Evolutionary conservation across 2,113 vertebrate species (phyloP).

Genomic region (Herpetotheres cachinnans): DNA sequence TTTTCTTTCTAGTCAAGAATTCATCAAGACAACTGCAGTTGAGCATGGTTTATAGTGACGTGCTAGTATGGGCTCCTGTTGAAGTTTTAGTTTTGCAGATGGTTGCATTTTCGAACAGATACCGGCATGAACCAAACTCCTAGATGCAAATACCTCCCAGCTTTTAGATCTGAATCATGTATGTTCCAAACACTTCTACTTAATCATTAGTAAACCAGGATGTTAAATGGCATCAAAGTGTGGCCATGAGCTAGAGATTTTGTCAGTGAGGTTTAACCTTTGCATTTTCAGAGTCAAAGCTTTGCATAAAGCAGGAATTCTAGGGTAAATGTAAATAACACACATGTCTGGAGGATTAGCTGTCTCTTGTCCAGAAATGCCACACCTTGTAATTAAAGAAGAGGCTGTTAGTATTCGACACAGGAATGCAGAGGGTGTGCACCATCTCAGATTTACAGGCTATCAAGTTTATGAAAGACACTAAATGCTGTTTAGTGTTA

Average conservation of each 20-base stretch:
- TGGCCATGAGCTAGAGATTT: conserved; percentile 51
- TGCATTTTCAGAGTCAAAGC: background rate
- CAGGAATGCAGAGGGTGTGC: conserved; percentile 64
- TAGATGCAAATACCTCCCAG: conserved; percentile 27
- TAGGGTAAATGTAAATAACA: conserved; percentile 53
- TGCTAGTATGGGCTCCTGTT: background rate
- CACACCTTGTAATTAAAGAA: conserved; percentile 76
- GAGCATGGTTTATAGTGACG: background rate
- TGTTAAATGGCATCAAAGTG: conserved; percentile 34
- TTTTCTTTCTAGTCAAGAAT: background rate
- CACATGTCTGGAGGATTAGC: conserved; percentile 21
- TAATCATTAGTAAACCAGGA: background rate
- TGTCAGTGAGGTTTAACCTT: background rate
- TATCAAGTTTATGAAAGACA: conserved; percentile 55
- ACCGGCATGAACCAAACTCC: background rate
- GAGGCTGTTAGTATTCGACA: conserved; percentile 59
- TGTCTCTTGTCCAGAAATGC: conserved; percentile 63
- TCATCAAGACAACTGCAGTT: background rate
- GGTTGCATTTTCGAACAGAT: background rate
- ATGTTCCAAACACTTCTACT: background rate
- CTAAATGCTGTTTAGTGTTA: conserved; percentile 55
- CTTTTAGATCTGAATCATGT: background rate
- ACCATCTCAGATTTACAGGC: conserved; percentile 37
- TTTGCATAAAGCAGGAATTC: conserved; percentile 36
- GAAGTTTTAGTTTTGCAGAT: conserved; percentile 14